phyloP scores from a whole-genome alignment of 2,113 vertebrate genomes.

The Ophthalmolycus amberensis region DNA sequence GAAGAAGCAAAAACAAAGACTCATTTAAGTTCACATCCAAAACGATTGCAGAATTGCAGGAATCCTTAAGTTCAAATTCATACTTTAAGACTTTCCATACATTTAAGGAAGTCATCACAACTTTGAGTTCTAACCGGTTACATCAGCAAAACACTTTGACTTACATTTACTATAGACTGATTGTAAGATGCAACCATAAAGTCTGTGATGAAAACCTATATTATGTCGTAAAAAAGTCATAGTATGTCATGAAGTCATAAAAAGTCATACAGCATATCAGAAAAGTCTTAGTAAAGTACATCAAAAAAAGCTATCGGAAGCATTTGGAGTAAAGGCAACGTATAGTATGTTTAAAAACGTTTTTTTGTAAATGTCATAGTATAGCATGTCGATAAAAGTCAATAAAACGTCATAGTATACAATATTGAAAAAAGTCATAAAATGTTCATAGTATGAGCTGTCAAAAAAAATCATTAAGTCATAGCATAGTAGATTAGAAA shows the following conservation, averaged over 20 bases:
- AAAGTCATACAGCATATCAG: too few species aligned
- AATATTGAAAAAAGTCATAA: too few species aligned
- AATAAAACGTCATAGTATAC: too few species aligned
- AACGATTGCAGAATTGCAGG: not conserved
- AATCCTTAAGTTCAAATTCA: not conserved
- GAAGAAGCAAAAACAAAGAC: conserved; percentile 59
- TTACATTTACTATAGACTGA: not conserved
- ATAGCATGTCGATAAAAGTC: not conserved
- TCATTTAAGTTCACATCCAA: conserved; percentile 31
- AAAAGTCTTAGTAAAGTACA: too few species aligned
- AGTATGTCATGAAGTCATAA: too few species aligned
- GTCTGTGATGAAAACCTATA: not conserved
- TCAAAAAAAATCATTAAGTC: too few species aligned
- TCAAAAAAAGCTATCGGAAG: too few species aligned
- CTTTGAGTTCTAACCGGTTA: not conserved
- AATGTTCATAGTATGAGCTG: too few species aligned
- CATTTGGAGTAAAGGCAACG: too few species aligned
- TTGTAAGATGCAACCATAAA: not conserved
- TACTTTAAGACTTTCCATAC: not conserved
- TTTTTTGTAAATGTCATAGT: too few species aligned
- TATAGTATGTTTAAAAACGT: too few species aligned
- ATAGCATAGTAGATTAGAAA: too few species aligned
- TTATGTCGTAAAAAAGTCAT: not conserved
- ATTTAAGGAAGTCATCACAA: not conserved
- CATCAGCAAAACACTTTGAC: not conserved